Base-by-base conservation (phyloP, 1,140 invertebrate genomes). In the Trypoxylus dichotomus region DNA sequence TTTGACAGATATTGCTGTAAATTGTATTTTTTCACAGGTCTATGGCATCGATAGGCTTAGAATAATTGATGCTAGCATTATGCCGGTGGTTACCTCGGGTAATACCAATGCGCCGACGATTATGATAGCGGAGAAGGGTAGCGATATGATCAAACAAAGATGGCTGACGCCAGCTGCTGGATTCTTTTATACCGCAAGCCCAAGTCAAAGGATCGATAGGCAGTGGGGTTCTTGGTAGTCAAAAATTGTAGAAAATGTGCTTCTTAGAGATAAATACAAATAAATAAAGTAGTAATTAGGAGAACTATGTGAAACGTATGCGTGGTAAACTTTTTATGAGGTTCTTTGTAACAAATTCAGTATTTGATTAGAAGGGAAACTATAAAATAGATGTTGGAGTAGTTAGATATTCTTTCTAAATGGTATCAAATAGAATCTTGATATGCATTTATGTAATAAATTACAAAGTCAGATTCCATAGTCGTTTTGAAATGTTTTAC, bases 111-210 rank as follows among this genome's bases (percentile, higher is more conserved):
- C 94, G 3, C 93, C 94, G 0, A 88, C 90, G 11, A 92, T 96
- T 37, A 96, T 96, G 94, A 94, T 96, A 58, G 95, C 91, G 0
- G 95, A 96, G 83, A 92, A 94, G 78, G 94, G 91, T 0, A 90
- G 93, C 0, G 94, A 96, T 85, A 89, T 95, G 83, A 92, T 95
- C 79, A 94, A 94, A 84, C 88, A 88, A 74, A 88, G 91, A 54
- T 94, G 93, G 93, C 79, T 90, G 54, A 83, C 84, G 10, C 80
- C 82, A 1, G 41, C 81, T 73, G 77, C 74, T 1, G 84, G 83
- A 8, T 85, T 81, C 54, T 85, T 83, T 73, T 85, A 83, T 72
- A 78, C 79, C 3, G 80, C 78, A 19, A 42, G 73, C 25, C 83
- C 83, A 3, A 81, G 75, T 74, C 84, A 86, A 73, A 82, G 85